Evolutionary conservation across 1,140 invertebrate species (phyloP), one percentile per base, ranked within the genome.

Genomic region (Xylocopa sonorina): DNA sequence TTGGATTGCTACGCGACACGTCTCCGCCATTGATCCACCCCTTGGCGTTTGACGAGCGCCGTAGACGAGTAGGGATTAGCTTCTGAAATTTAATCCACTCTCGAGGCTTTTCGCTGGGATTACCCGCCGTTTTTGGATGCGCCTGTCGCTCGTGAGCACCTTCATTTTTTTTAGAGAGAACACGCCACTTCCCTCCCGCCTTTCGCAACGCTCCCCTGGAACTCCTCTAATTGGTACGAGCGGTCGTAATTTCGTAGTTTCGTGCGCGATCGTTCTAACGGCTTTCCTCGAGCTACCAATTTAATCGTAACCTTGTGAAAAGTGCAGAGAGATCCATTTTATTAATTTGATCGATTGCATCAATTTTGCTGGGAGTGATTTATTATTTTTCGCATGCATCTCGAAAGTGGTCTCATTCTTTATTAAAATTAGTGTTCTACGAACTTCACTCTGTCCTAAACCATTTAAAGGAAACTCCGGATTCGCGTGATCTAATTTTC

Each of bases 81-180:
- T 71, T 41, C 57, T 71, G 66, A 51, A 78, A 78, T 71, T 78
- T 69, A 78, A 78, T 78, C 75, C 66, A 78, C 67, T 69, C 75
- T 78, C 32, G 4, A 58, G 55, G 27, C 43, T 71, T 68, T 60
- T 51, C 21, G 55, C 2, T 46, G 34, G 46, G 55, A 51, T 71
- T 57, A 76, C 24, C n/a, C 21, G 27, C 21, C 46, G 43, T 71
- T 78, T n/a, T 50, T 48, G 18, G 34, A 0, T 18, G 34, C 75
- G 50, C 51, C 67, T 51, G 67, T 60, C 55, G 27, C 43, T 51
- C 21, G 48, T 16, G 24, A 60, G 21, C 24, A 41, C 7, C 29
- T 29, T 50, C 14, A 24, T 32, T 32, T 24, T 41, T 53, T 18
- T 32, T 3, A 60, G 34, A 32, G 18, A 32, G 21, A 2, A 50